A percentile compares a stretch with the other conserved stretches of the same genome.
Conservation (phyloP, 2,888 invertebrate genomes). For the Ceramica pisi region DNA sequence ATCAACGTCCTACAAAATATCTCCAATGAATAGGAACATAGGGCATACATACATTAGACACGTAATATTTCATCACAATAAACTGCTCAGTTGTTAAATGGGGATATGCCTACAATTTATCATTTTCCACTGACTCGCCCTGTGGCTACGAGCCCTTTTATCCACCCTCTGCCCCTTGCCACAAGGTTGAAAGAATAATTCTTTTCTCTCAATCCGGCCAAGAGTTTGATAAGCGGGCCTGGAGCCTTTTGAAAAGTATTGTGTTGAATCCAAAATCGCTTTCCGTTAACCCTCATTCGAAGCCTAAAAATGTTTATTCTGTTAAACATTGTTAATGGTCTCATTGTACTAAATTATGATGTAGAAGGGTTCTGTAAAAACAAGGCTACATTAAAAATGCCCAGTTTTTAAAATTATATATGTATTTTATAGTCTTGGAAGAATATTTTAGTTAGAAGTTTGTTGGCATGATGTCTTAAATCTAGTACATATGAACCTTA, state of each 20-base stretch:
- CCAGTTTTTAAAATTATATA: conserved; percentile 15
- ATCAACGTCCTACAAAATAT: neutral
- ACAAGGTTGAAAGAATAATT: conserved; percentile 68
- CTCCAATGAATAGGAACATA: neutral
- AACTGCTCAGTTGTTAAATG: conserved; percentile 71
- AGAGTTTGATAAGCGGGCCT: conserved; percentile 68
- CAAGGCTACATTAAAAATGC: conserved; percentile 16
- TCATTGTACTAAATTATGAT: neutral
- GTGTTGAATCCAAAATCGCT: conserved; percentile 53
- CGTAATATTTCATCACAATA: conserved; percentile 60
- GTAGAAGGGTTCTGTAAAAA: conserved; percentile 15
- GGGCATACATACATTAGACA: conserved; percentile 32
- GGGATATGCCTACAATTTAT: conserved; percentile 73
- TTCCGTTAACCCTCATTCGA: conserved; percentile 35
- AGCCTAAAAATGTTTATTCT: conserved; percentile 52
- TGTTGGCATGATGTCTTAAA: too few species aligned
- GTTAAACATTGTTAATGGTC: conserved; percentile 54
- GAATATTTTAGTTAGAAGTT: neutral
- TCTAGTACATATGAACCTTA: neutral
- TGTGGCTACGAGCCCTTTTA: conserved; percentile 71
- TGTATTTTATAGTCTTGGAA: neutral
- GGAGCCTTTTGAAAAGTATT: conserved; percentile 61
- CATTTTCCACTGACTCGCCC: conserved; percentile 75
- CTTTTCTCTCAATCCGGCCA: conserved; percentile 65
- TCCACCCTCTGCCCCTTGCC: conserved; percentile 62